phyloP scores from a whole-genome alignment of 1,140 invertebrate species.

The Mya arenaria region DNA sequence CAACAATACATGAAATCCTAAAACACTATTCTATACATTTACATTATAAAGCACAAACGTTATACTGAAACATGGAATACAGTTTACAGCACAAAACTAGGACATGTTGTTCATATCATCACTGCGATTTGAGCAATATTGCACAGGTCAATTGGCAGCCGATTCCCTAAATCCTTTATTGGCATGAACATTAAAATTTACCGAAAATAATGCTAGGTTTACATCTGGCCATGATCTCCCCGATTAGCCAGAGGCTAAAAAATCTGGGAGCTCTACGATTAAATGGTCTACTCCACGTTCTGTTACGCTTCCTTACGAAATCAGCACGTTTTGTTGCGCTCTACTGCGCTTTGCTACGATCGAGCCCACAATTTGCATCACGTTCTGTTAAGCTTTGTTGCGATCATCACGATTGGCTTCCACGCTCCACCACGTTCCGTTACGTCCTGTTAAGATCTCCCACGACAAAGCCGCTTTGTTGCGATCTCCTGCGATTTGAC shows the following conservation, averaged over 20 bases:
- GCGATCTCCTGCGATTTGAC: not conserved
- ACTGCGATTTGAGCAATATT: too few species aligned
- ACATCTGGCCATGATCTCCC: not conserved
- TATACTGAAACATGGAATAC: too few species aligned
- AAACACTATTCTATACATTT: too few species aligned
- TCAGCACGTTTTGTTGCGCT: slow-evolving; percentile 15
- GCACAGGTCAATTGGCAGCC: too few species aligned
- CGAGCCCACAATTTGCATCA: not conserved
- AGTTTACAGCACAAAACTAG: too few species aligned
- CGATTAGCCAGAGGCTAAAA: slow-evolving; percentile 5
- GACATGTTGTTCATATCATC: too few species aligned
- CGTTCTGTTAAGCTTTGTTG: slow-evolving; percentile 18
- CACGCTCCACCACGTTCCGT: slow-evolving; percentile 21
- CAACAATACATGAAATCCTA: too few species aligned
- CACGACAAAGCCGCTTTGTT: too few species aligned
- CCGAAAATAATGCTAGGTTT: not conserved
- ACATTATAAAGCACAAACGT: too few species aligned
- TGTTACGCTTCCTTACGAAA: slow-evolving; percentile 17
- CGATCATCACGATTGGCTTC: slow-evolving; percentile 18
- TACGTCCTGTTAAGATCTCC: slow-evolving; percentile 20
- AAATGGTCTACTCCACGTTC: not conserved
- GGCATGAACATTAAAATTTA: not conserved
- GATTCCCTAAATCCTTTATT: too few species aligned
- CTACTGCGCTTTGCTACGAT: not conserved
- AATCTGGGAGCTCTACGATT: slow-evolving; percentile 14